phyloP scores from a whole-genome alignment of 2,888 invertebrate species.

The Chaetoderma sp. region DNA sequence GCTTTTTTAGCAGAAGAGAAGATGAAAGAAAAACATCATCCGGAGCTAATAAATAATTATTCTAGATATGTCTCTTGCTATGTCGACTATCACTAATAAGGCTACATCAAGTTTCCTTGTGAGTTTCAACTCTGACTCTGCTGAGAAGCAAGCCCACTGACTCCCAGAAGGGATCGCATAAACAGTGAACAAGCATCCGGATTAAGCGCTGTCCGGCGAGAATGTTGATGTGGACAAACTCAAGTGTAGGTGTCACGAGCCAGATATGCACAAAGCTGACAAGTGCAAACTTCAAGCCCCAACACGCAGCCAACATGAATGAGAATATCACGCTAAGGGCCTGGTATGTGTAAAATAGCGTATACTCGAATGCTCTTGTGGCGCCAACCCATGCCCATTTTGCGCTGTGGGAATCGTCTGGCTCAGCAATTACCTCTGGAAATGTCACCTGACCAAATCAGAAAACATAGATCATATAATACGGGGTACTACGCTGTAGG shows the following conservation, averaged over 20 bases:
- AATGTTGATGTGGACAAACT: conserved; percentile 60
- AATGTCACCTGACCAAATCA: conserved; percentile 53
- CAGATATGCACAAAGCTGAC: conserved; percentile 77
- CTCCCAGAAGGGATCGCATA: conserved; percentile 27
- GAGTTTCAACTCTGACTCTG: conserved; percentile 25
- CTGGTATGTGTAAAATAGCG: conserved; percentile 78
- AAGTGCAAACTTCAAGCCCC: conserved; percentile 53
- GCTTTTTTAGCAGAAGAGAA: too few species aligned
- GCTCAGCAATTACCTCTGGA: conserved; percentile 70
- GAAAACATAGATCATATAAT: too few species aligned
- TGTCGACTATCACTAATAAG: too few species aligned
- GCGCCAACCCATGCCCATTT: conserved; percentile 78
- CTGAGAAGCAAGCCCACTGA: conserved; percentile 23
- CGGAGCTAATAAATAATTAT: too few species aligned
- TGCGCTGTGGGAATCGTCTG: conserved; percentile 67
- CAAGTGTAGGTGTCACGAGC: conserved; percentile 78
- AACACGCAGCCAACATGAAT: conserved; percentile 75
- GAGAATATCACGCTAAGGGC: conserved; percentile 77
- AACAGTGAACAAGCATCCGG: conserved; percentile 16
- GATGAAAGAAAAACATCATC: too few species aligned
- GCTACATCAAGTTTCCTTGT: too few species aligned
- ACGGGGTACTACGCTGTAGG: too few species aligned
- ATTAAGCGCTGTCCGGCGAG: background rate
- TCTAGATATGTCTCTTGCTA: too few species aligned
- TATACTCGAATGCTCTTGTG: conserved; percentile 76